Percentiles rank a stretch among this genome's conserved stretches.
phyloP scores from a whole-genome alignment of 2,888 invertebrate genomes.

The Helobdella robusta region DNA sequence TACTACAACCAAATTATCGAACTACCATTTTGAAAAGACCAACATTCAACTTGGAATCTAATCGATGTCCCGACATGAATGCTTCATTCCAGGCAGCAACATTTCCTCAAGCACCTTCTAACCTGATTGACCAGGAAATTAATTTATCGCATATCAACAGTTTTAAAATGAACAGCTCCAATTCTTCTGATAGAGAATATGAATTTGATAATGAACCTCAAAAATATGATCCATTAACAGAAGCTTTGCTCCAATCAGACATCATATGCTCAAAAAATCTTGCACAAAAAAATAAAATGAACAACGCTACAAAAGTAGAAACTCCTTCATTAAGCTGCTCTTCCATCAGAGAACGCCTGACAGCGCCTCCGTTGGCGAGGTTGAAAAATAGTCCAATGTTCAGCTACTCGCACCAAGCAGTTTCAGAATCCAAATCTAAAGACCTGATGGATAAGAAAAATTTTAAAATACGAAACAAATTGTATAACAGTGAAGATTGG shows the following conservation, averaged over 20 bases:
- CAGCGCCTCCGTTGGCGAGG: slow-evolving; percentile 14
- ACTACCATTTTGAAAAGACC: slow-evolving; percentile 1
- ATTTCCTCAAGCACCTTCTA: too few species aligned
- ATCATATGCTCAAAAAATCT: not conserved
- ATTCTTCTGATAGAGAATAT: too few species aligned
- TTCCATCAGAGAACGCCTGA: slow-evolving; percentile 13
- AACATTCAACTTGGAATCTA: too few species aligned
- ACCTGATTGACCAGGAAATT: too few species aligned
- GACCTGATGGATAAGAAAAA: too few species aligned
- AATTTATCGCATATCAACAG: too few species aligned
- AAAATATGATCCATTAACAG: slow-evolving; percentile 4
- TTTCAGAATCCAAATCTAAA: too few species aligned
- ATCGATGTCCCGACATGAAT: too few species aligned
- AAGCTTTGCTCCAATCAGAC: slow-evolving; percentile 14
- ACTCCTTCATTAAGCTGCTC: slow-evolving; percentile 11
- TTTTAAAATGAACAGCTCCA: not conserved
- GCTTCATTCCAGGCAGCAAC: too few species aligned
- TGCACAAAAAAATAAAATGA: not conserved
- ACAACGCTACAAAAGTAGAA: too few species aligned
- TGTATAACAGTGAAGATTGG: not conserved
- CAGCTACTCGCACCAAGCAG: not conserved
- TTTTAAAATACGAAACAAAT: too few species aligned
- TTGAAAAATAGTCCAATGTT: not conserved
- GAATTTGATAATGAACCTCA: not conserved
- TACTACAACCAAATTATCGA: slow-evolving; percentile 17